phyloP scores from a whole-genome alignment of 2,888 invertebrate species.

The Seladonia tumulorum region DNA sequence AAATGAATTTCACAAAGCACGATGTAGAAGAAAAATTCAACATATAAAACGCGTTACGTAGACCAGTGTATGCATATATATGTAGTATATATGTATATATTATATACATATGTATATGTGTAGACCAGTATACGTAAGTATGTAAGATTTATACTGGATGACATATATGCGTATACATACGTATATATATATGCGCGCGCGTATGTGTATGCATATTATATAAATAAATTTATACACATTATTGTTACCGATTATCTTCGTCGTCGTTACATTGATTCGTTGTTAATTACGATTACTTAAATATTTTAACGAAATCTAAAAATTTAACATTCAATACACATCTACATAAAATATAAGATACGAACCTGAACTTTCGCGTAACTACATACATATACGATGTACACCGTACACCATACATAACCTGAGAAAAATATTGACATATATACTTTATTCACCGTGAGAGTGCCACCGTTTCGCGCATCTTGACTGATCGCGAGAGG shows the following conservation, averaged over 20 bases:
- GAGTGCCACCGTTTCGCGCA: too few species aligned
- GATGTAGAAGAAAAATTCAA: background rate
- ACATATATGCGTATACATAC: background rate
- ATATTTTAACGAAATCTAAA: background rate
- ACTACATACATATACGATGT: conserved; percentile 2
- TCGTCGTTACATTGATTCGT: background rate
- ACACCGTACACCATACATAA: conserved; percentile 24
- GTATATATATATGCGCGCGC: background rate
- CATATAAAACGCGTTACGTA: background rate
- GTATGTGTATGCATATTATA: background rate
- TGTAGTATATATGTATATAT: too few species aligned
- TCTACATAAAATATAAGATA: background rate
- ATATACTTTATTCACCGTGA: too few species aligned
- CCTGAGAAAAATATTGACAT: conserved; percentile 32
- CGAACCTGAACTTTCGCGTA: conserved; percentile 18
- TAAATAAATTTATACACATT: background rate
- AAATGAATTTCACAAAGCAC: background rate
- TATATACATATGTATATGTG: background rate
- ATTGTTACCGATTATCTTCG: background rate
- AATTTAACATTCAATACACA: background rate
- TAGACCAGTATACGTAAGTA: background rate
- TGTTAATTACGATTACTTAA: background rate
- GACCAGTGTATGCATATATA: background rate
- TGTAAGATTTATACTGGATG: background rate
- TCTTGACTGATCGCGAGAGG: too few species aligned